Percentiles rank a stretch among this genome's conserved stretches.
Conservation (phyloP, 2,888 invertebrate genomes). For the Epinotia ramella region DNA sequence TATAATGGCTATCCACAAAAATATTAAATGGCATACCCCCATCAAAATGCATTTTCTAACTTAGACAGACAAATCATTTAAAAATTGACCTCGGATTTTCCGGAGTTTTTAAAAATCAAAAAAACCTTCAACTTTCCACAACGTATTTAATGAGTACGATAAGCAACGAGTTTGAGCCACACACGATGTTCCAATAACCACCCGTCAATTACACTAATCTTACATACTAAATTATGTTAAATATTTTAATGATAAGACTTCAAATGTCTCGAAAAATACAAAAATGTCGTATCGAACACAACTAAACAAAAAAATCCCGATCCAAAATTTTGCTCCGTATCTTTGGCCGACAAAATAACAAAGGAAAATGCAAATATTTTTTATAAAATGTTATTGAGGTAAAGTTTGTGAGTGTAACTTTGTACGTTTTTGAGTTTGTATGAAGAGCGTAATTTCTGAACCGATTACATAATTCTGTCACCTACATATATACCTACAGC, state of each 20-base stretch:
- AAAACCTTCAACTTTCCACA: conserved; percentile 52
- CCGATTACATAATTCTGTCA: too few species aligned
- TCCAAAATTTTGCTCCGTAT: background rate
- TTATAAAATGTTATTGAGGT: too few species aligned
- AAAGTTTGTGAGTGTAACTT: too few species aligned
- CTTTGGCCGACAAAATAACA: background rate
- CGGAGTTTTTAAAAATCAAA: too few species aligned
- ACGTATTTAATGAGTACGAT: conserved; percentile 68
- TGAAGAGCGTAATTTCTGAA: too few species aligned
- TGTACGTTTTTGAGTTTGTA: too few species aligned
- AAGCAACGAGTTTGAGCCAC: conserved; percentile 61
- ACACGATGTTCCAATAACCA: conserved; percentile 58
- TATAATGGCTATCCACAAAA: too few species aligned
- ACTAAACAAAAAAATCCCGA: background rate
- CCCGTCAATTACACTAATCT: conserved; percentile 43
- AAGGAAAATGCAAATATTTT: background rate
- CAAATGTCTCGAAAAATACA: conserved; percentile 10
- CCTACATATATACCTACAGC: too few species aligned
- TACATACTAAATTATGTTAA: background rate
- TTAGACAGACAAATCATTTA: too few species aligned
- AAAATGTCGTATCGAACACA: background rate
- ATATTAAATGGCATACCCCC: too few species aligned
- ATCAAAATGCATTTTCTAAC: too few species aligned
- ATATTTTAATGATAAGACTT: conserved; percentile 27
- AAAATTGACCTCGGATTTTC: too few species aligned